Evolutionary conservation across 2,888 invertebrate genomes (phyloP).

Genomic region (Cinara cedri): DNA sequence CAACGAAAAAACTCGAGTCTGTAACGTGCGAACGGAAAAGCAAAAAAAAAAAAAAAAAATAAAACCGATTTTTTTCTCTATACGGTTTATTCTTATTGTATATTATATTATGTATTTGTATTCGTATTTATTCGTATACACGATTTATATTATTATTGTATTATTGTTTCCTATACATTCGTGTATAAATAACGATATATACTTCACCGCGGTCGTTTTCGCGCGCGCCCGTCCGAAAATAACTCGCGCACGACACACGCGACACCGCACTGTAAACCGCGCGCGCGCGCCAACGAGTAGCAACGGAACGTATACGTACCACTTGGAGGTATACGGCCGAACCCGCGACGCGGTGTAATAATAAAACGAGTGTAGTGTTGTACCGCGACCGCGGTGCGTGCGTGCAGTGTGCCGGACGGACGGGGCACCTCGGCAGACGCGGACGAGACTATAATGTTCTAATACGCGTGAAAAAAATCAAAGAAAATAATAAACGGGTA

Average conservation of each 20-base stretch:
- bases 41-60: too few species aligned
- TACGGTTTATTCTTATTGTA: too few species aligned
- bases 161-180: too few species aligned
- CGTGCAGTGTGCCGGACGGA: not conserved
- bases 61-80: too few species aligned
- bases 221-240: slow-evolving; percentile 15
- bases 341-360: slow-evolving; percentile 5
- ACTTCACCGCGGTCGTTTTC: not conserved
- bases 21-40: too few species aligned
- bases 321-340: not conserved
- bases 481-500: slow-evolving; percentile 15
- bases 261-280: slow-evolving; percentile 54
- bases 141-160: too few species aligned
- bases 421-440: not conserved
- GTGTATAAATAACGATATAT: too few species aligned
- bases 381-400: not conserved
- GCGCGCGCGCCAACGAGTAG: slow-evolving; percentile 22
- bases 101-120: too few species aligned
- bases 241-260: slow-evolving; percentile 21
- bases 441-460: not conserved
- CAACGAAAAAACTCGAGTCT: too few species aligned
- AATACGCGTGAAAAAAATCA: not conserved
- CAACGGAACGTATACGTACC: not conserved
- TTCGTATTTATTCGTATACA: too few species aligned
- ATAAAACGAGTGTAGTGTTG: not conserved